Percentiles rank a stretch among this genome's conserved stretches.
phyloP scores from a whole-genome alignment of 2,888 invertebrate genomes.

The Oligia strigilis region DNA sequence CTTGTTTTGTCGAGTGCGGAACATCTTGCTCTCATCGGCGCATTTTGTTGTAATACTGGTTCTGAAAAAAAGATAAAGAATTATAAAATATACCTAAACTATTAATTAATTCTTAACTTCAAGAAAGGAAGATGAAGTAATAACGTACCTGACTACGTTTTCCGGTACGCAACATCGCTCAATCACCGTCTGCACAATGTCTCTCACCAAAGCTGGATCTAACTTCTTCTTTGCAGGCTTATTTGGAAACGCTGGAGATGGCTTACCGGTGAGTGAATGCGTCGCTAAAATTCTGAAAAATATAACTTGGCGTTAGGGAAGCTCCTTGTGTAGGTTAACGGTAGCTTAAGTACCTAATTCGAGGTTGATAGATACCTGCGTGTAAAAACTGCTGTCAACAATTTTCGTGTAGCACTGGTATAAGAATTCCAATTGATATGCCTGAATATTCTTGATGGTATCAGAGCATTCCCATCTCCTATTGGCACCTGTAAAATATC shows the following conservation, averaged over 20 bases:
- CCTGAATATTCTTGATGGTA: too few species aligned
- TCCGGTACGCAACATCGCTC: conserved; percentile 78
- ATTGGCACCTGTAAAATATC: too few species aligned
- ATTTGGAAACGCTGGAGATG: conserved; percentile 87
- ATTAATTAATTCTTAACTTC: neutral
- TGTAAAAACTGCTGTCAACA: too few species aligned
- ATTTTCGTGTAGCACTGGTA: too few species aligned
- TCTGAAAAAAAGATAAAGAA: conserved; percentile 69
- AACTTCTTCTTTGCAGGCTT: conserved; percentile 83
- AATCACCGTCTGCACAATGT: conserved; percentile 89
- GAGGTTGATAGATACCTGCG: neutral
- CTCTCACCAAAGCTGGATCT: conserved; percentile 85
- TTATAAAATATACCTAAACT: neutral
- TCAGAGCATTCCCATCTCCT: too few species aligned
- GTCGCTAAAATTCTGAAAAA: conserved; percentile 86
- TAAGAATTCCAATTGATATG: too few species aligned
- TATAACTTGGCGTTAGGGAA: neutral
- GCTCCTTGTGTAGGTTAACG: too few species aligned
- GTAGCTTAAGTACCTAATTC: neutral
- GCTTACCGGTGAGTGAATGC: conserved; percentile 90
- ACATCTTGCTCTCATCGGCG: conserved; percentile 89
- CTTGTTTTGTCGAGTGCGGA: too few species aligned
- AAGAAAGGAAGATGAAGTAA: neutral
- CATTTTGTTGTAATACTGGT: conserved; percentile 92
- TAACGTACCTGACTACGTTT: conserved; percentile 75